phyloP scores from a whole-genome alignment of 2,113 vertebrate genomes.

The Aldabrachelys gigantea region DNA sequence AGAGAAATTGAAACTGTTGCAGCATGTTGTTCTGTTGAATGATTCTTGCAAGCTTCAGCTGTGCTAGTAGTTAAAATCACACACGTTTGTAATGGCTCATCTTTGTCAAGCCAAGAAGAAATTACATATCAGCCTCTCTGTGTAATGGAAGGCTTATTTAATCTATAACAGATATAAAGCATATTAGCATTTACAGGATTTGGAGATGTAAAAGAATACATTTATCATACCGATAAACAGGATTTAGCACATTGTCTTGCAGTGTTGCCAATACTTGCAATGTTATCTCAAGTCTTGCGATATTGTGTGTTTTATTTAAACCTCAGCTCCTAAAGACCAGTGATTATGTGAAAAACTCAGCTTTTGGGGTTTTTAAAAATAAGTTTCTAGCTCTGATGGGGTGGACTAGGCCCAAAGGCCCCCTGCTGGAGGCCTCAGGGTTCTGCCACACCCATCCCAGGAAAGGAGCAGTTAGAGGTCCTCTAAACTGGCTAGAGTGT shows the following conservation, averaged over 20 bases:
- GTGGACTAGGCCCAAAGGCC: no score
- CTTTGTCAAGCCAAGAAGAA: neutral
- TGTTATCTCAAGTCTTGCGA: neutral
- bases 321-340: neutral
- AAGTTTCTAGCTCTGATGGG: no score
- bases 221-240: neutral
- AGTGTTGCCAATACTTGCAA: neutral
- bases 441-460: no score
- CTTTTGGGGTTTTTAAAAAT: neutral
- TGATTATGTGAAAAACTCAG: neutral
- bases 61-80: neutral
- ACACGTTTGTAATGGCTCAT: neutral
- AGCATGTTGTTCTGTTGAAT: conserved; percentile 4
- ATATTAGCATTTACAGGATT: conserved; percentile 20
- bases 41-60: neutral
- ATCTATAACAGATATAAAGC: conserved; percentile 12
- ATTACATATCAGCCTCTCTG: neutral
- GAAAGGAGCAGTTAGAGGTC: no score
- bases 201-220: neutral
- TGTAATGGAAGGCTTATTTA: conserved; percentile 20
- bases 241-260: neutral
- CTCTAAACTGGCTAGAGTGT: no score
- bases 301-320: neutral
- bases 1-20: neutral
- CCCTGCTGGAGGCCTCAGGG: no score